Conservation (phyloP, 2,113 vertebrate genomes). For the Poecile atricapillus region DNA sequence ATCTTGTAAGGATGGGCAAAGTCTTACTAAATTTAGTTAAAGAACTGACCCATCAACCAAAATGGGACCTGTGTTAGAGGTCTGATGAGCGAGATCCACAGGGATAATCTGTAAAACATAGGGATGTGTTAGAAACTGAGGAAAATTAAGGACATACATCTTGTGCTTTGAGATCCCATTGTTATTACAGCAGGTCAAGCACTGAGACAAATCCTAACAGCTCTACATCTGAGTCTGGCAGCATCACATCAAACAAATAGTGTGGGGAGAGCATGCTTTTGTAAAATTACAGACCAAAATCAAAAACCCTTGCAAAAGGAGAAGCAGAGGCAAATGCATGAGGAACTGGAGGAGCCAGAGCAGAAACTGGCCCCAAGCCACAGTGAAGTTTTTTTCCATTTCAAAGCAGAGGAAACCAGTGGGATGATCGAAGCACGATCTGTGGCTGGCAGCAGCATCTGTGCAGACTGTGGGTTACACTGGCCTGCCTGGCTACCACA, state of each 20-base stretch:
- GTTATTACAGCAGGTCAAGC: not conserved
- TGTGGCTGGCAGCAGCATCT: slow-evolving; percentile 7
- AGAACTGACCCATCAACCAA: not conserved
- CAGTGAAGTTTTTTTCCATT: not conserved
- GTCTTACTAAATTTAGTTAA: not conserved
- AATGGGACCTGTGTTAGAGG: not conserved
- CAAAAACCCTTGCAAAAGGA: not conserved
- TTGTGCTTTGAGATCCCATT: not conserved
- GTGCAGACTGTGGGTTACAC: not conserved
- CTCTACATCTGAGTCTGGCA: not conserved
- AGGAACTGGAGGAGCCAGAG: not conserved
- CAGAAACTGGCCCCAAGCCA: slow-evolving; percentile 18
- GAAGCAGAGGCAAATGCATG: not conserved
- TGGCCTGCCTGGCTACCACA: not conserved
- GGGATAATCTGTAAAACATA: not conserved
- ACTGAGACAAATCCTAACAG: not conserved
- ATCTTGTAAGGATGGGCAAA: not conserved
- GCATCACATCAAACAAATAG: not conserved
- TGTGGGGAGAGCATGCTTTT: accelerated
- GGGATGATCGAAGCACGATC: not conserved
- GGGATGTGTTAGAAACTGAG: not conserved
- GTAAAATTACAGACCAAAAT: not conserved
- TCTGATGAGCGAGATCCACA: not conserved
- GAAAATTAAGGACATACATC: not conserved
- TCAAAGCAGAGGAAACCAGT: not conserved